Evolutionary conservation across 2,888 invertebrate species (phyloP).

Genomic region (Apodemia zela): DNA sequence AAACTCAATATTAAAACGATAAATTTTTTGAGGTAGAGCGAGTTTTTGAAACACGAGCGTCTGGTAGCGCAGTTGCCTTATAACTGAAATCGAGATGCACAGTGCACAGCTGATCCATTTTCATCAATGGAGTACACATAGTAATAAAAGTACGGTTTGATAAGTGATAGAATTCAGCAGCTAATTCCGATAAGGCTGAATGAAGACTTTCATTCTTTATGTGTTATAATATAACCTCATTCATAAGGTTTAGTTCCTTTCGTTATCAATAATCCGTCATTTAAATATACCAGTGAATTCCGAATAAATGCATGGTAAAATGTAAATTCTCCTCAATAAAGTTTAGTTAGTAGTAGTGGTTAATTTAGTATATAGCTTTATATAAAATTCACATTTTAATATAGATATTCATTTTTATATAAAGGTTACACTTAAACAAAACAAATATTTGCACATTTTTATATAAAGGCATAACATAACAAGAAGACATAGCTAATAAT

Average conservation of each 20-base stretch:
- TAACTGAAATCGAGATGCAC: slow-evolving; percentile 44
- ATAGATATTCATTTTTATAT: no score
- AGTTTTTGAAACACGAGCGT: slow-evolving; percentile 38
- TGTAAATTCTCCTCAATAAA: no score
- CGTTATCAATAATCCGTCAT: background rate
- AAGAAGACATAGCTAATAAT: no score
- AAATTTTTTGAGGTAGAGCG: slow-evolving; percentile 22
- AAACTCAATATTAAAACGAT: background rate
- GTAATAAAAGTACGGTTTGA: slow-evolving; percentile 2
- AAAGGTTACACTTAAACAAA: no score
- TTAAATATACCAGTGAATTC: no score
- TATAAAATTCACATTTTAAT: no score
- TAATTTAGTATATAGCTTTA: no score
- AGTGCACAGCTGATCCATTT: slow-evolving; percentile 45
- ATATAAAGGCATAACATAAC: no score
- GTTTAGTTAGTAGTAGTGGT: no score
- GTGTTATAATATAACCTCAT: background rate
- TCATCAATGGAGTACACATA: slow-evolving; percentile 30
- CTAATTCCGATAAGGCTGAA: background rate
- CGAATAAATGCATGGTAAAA: no score
- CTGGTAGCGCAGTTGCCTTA: slow-evolving; percentile 46
- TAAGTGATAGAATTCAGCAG: slow-evolving; percentile 5
- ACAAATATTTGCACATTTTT: no score
- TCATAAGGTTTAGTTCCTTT: background rate
- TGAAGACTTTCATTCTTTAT: background rate